Percentiles rank a stretch among this genome's conserved stretches.
phyloP scores from a whole-genome alignment of 2,113 vertebrate species.

The Rhinolophus sinicus region DNA sequence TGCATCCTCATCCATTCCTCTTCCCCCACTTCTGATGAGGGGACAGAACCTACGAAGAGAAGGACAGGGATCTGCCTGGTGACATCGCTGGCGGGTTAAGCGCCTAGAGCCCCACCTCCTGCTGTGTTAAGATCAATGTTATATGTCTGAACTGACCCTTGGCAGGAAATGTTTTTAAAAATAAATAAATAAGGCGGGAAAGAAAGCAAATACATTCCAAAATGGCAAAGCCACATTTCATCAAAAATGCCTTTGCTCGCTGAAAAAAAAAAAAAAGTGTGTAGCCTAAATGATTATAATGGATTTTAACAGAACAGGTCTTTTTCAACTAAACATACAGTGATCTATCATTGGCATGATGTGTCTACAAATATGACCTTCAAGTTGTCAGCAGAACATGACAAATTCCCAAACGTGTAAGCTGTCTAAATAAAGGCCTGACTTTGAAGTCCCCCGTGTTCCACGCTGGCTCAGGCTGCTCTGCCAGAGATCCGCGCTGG shows the following conservation, averaged over 20 bases:
- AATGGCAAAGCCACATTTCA: slow-evolving; percentile 44
- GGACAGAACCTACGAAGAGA: not conserved
- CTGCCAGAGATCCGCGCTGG: not conserved
- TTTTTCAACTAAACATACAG: slow-evolving; percentile 53
- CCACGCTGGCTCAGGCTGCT: not conserved
- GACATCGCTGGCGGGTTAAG: not conserved
- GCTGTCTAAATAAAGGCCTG: slow-evolving; percentile 61
- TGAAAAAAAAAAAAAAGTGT: not conserved
- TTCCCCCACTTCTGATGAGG: not conserved
- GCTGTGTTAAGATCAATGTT: slow-evolving; percentile 54
- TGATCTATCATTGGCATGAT: slow-evolving; percentile 31
- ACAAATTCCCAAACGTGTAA: slow-evolving; percentile 48
- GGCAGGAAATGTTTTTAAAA: not conserved
- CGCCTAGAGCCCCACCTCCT: not conserved
- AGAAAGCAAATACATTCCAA: slow-evolving; percentile 51
- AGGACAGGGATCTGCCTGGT: not conserved
- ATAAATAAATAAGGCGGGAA: slow-evolving; percentile 45
- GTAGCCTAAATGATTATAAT: slow-evolving; percentile 51
- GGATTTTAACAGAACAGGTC: slow-evolving; percentile 42
- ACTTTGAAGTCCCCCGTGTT: slow-evolving; percentile 52
- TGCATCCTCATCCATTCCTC: no score
- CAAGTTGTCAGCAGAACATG: slow-evolving; percentile 64
- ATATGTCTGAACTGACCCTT: slow-evolving; percentile 22
- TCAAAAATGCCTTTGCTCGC: slow-evolving; percentile 52
- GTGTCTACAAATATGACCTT: slow-evolving; percentile 67